Percentiles rank a stretch among this genome's conserved stretches.
These are phyloP conservation scores for Drosophila chauvacae DNA, from an alignment of 1,140 invertebrate genomes.

Conservation along the genomic window DNA sequence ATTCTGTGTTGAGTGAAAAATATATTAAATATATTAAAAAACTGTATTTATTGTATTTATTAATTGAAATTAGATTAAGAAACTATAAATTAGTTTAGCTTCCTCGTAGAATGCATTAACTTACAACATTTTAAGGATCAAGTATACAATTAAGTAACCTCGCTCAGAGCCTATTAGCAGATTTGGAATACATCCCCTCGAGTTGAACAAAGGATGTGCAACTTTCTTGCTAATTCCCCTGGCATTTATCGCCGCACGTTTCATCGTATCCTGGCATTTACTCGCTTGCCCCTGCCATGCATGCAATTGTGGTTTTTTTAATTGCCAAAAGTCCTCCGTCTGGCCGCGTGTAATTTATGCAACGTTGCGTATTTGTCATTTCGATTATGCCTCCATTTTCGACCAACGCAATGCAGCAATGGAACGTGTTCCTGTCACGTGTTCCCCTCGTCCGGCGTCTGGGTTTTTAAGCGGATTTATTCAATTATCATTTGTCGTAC, in stretches of 20 bases:
- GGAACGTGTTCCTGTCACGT: slow-evolving; percentile 65
- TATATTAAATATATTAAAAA: neutral
- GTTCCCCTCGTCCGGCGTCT: slow-evolving; percentile 41
- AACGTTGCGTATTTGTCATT: slow-evolving; percentile 65
- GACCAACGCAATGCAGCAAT: slow-evolving; percentile 15
- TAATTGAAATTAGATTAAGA: too few relatives aligned
- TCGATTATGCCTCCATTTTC: slow-evolving; percentile 71
- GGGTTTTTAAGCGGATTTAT: slow-evolving; percentile 80
- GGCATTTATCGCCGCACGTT: slow-evolving; percentile 53
- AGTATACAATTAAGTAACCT: neutral
- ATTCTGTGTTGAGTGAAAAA: slow-evolving; percentile 3
- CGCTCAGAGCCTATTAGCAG: slow-evolving; percentile 25
- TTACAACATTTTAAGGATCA: neutral
- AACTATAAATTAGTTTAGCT: too few relatives aligned
- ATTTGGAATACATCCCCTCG: slow-evolving; percentile 2
- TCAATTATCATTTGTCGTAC: slow-evolving; percentile 81
- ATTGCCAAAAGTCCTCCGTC: slow-evolving; percentile 37
- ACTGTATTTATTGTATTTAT: too few relatives aligned
- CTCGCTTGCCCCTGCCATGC: slow-evolving; percentile 45
- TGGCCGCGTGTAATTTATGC: slow-evolving; percentile 56
- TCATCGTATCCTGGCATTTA: slow-evolving; percentile 37
- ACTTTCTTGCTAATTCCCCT: slow-evolving; percentile 62
- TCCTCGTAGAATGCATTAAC: too few relatives aligned
- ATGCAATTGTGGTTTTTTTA: slow-evolving; percentile 70
- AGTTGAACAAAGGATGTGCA: slow-evolving; percentile 33